Evolutionary conservation across 2,113 vertebrate species (phyloP).

Genomic region (Neolamprologus devosi): DNA sequence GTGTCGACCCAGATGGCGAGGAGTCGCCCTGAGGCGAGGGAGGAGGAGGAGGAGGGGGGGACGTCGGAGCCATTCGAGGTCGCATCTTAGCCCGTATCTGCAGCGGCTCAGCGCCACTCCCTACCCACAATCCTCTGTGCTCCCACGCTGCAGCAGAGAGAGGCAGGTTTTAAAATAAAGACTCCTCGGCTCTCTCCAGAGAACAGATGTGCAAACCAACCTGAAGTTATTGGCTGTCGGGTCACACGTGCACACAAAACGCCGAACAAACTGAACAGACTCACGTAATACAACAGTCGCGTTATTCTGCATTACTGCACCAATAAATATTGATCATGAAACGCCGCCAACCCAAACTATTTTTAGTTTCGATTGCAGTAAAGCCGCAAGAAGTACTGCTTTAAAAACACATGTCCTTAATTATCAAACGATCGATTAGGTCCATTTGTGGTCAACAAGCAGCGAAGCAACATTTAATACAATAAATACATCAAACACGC

Average conservation of each 20-base stretch:
- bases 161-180: background rate
- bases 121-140: background rate
- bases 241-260: background rate
- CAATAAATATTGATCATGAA: background rate
- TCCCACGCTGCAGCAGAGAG: background rate
- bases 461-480: background rate
- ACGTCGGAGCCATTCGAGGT: background rate
- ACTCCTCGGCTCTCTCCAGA: background rate
- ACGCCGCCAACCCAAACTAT: background rate
- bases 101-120: background rate
- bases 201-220: background rate
- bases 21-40: background rate
- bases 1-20: slow-evolving; percentile 1
- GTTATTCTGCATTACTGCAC: background rate
- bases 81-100: background rate
- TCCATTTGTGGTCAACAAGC: background rate
- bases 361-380: background rate
- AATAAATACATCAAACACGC: background rate
- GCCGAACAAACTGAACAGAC: accelerated
- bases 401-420: accelerated
- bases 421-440: background rate
- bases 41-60: background rate
- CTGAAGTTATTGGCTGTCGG: background rate
- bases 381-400: background rate
- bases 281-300: accelerated